phyloP scores from a whole-genome alignment of 2,113 vertebrate species.

The Zosterops japonicus region DNA sequence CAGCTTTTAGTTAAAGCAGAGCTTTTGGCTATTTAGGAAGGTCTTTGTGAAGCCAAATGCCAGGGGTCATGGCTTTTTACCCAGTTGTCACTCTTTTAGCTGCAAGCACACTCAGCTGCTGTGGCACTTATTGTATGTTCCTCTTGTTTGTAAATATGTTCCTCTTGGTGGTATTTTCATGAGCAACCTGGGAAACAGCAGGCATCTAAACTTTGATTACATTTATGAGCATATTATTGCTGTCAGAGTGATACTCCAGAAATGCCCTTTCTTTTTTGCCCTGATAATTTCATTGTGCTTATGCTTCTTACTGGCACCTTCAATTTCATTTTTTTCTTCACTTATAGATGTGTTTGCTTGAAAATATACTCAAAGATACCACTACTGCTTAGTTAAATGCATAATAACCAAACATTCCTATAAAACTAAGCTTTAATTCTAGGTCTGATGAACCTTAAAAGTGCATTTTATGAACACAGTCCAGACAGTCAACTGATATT shows the following conservation, averaged over 20 bases:
- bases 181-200: not conserved
- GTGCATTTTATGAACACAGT: not conserved
- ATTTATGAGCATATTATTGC: constrained; percentile 24
- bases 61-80: constrained; percentile 15
- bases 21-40: constrained; percentile 17
- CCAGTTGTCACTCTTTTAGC: not conserved
- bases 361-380: not conserved
- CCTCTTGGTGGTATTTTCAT: not conserved
- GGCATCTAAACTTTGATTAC: not conserved
- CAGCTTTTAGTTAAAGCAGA: not conserved
- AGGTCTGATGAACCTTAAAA: not conserved
- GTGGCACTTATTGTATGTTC: not conserved
- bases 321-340: not conserved
- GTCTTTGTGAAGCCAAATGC: constrained; percentile 29
- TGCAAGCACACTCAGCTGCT: not conserved
- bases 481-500: too few relatives aligned
- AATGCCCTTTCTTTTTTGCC: not conserved
- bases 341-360: not conserved
- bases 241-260: constrained; percentile 2
- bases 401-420: not conserved
- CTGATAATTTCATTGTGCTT: constrained; percentile 22
- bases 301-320: not conserved
- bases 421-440: not conserved
- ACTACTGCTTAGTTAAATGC: not conserved
- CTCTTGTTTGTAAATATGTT: not conserved